Evolutionary conservation across 2,888 invertebrate genomes (phyloP), one percentile per base, ranked within the genome.

Genomic region (Nemoura dubitans): DNA sequence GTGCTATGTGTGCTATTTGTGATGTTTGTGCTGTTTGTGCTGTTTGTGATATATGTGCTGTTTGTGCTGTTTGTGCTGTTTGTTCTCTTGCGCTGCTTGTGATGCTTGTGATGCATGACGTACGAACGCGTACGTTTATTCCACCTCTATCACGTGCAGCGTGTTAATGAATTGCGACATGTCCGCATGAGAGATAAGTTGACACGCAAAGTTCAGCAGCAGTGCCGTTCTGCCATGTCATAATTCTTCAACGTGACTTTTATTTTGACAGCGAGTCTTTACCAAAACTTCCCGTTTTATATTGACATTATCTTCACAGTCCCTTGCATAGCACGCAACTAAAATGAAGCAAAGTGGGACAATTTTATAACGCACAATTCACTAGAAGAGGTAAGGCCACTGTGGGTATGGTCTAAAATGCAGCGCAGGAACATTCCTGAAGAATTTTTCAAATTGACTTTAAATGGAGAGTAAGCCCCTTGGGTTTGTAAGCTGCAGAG

Each of bases 121-220:
- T 21, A 59, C 16, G 59, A 59, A 7, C 16, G 59, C 14, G 59
- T 59, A 14, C 21, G 21, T 21, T 21, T 21, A 59, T 21, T 59
- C 59, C 21, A 59, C 59, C 78, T 28, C 26, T 27, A 6, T 27
- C 78, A 21, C 78, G 78, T 27, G 28, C 25, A 6, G 6, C 10
- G 10, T 78, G 78, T 30, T 78, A 81, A 81, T 81, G 81, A 81
- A 81, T 28, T 81, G 81, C 28, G 81, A 81, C 81, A 81, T 16
- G 81, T 29, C 81, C 30, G 28, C 30, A 81, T 30, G 30, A 30
- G 27, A n/a, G 30, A 81, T 28, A 81, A 6, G 28, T 81, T 30
- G 81, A 30, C 81, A 81, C n/a, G 81, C 81, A 30, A 81, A 81
- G 81, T 81, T 81, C n/a, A 28, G 30, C 0, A 30, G 14, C 81